Conservation (phyloP, 2,113 vertebrate genomes). For the Pardalotus punctatus region DNA sequence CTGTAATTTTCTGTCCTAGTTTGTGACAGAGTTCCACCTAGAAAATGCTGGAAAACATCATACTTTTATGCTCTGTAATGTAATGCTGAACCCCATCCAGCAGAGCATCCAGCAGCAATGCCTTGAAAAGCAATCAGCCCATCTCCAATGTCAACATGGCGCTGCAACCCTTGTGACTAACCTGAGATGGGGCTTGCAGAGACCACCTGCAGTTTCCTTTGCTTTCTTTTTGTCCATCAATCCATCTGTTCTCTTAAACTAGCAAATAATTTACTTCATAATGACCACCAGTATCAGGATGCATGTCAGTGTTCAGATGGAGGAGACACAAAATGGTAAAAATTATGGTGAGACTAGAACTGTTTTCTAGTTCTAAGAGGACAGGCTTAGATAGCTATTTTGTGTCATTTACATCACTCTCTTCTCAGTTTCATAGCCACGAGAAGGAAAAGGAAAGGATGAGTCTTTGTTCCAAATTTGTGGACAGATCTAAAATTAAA, state of each 20-base stretch:
- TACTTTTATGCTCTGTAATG: background rate
- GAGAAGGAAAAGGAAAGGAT: background rate
- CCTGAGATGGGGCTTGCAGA: background rate
- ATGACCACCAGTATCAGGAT: background rate
- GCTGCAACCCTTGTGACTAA: background rate
- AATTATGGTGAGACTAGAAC: background rate
- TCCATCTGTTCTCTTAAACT: background rate
- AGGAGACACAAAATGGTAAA: background rate
- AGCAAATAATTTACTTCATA: background rate
- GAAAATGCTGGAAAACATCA: background rate
- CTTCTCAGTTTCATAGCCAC: background rate
- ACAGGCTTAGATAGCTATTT: background rate
- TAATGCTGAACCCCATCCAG: background rate
- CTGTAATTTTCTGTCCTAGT: background rate
- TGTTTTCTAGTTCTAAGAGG: background rate
- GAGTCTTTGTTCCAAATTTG: background rate
- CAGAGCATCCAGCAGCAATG: background rate
- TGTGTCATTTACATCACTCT: background rate
- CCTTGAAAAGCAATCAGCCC: background rate
- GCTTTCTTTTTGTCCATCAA: background rate
- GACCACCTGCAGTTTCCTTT: background rate
- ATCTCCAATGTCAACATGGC: background rate
- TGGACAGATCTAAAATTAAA: background rate
- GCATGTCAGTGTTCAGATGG: background rate
- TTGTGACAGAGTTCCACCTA: background rate